Conservation (phyloP, 2,888 invertebrate species). For the Andrena camellia region DNA sequence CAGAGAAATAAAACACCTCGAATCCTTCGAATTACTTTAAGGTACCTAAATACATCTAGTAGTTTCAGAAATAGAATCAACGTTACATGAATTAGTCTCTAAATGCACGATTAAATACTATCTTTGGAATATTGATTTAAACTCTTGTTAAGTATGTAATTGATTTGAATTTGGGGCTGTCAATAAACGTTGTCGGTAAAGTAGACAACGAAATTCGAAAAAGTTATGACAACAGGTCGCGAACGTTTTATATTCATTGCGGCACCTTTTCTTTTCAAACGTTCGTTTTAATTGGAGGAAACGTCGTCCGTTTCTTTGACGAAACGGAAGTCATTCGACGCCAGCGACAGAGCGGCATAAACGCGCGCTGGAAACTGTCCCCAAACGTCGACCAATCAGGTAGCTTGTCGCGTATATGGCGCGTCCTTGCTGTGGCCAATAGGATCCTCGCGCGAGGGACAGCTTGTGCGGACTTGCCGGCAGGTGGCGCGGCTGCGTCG, state of each 20-base stretch:
- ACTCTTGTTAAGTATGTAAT: not conserved
- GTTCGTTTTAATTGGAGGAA: not conserved
- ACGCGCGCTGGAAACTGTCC: not conserved
- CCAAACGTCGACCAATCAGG: constrained; percentile 22
- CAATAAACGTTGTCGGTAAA: not conserved
- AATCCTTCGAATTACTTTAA: too few species aligned
- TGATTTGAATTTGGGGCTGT: not conserved
- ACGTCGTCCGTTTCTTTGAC: not conserved
- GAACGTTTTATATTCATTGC: not conserved
- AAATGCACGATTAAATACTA: not conserved
- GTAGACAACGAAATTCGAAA: not conserved
- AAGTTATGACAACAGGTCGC: not conserved
- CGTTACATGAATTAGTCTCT: not conserved
- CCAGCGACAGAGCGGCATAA: not conserved
- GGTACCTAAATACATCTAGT: not conserved
- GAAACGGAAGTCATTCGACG: constrained; percentile 8
- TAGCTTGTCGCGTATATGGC: not conserved
- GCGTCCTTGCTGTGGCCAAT: constrained; percentile 7
- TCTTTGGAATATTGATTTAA: not conserved
- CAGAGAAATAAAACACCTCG: too few species aligned
- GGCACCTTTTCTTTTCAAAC: not conserved
- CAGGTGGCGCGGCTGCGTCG: constrained; percentile 62
- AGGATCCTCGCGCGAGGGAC: not conserved
- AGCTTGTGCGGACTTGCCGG: not conserved
- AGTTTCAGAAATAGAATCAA: not conserved